A percentile compares a stretch with the other conserved stretches of the same genome.
Conservation (phyloP, 2,888 invertebrate species). For the Sarcophaga caerulescens region DNA sequence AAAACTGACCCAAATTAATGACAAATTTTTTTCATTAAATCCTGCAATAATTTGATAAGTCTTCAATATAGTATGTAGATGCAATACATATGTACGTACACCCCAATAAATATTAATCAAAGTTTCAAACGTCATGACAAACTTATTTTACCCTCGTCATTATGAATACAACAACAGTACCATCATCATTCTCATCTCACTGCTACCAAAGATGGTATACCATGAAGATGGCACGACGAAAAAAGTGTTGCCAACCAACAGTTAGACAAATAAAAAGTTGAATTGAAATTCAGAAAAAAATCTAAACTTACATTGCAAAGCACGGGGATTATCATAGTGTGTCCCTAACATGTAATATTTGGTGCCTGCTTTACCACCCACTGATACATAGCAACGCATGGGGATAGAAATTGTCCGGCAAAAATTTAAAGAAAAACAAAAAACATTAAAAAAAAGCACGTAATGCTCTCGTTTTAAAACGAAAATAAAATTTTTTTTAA, state of each 20-base stretch:
- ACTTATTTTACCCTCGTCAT: conserved; percentile 32
- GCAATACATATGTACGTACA: background rate
- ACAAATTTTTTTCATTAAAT: background rate
- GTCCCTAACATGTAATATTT: conserved; percentile 94
- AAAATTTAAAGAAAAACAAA: conserved; percentile 65
- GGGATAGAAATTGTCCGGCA: conserved; percentile 90
- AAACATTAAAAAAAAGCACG: background rate
- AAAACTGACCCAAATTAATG: background rate
- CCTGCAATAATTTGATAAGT: conserved; percentile 18
- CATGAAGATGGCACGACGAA: background rate
- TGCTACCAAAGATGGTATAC: background rate
- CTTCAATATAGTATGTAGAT: background rate
- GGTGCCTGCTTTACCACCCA: conserved; percentile 87
- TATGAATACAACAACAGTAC: background rate
- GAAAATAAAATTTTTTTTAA: conserved; percentile 40
- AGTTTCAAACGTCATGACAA: conserved; percentile 14
- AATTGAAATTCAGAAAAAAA: background rate
- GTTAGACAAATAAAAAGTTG: background rate
- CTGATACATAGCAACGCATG: conserved; percentile 90
- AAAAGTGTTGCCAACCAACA: conserved; percentile 7
- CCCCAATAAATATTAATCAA: conserved; percentile 26
- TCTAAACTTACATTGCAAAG: conserved; percentile 83
- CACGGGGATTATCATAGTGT: conserved; percentile 93
- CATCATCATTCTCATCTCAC: background rate
- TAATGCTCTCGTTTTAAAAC: background rate